A percentile compares a stretch with the other conserved stretches of the same genome.
Evolutionary conservation across 2,113 vertebrate genomes (phyloP).

Genomic region (Reinhardtius hippoglossoides): DNA sequence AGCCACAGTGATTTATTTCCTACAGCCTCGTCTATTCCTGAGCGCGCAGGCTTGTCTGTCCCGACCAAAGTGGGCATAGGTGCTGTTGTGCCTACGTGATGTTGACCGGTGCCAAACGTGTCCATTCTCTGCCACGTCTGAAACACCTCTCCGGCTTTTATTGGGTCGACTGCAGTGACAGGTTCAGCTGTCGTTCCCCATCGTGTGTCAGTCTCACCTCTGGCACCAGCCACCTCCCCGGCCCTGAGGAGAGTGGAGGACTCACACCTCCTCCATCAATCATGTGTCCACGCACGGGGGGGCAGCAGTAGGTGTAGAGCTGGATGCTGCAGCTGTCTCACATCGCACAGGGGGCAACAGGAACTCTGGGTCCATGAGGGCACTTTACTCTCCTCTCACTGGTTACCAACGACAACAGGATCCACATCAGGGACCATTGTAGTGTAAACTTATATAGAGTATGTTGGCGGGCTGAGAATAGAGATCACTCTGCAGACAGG

Average conservation of each 20-base stretch:
- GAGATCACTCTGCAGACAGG: too few species aligned
- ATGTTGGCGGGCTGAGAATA: too few species aligned
- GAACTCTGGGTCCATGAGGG: neutral
- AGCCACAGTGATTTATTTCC: constrained; percentile 3
- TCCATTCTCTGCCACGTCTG: neutral
- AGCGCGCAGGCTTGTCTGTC: neutral
- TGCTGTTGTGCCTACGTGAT: constrained; percentile 40
- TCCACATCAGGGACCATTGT: neutral
- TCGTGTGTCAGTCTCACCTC: constrained; percentile 33
- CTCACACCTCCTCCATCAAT: neutral
- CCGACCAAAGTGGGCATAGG: constrained; percentile 1
- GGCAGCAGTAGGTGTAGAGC: neutral
- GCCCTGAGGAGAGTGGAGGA: neutral
- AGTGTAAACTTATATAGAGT: too few species aligned
- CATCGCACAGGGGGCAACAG: neutral
- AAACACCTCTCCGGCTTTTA: constrained; percentile 11
- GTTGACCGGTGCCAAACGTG: constrained; percentile 34
- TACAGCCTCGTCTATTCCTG: neutral
- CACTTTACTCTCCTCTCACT: neutral
- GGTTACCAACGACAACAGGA: neutral
- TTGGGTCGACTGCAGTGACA: constrained; percentile 18
- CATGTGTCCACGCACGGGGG: too few species aligned
- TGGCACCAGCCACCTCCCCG: neutral
- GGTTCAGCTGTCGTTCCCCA: constrained; percentile 58
- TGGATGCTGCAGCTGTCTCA: neutral